phyloP scores from a whole-genome alignment of 2,113 vertebrate species.

The Brachyhypopomus gauderio region DNA sequence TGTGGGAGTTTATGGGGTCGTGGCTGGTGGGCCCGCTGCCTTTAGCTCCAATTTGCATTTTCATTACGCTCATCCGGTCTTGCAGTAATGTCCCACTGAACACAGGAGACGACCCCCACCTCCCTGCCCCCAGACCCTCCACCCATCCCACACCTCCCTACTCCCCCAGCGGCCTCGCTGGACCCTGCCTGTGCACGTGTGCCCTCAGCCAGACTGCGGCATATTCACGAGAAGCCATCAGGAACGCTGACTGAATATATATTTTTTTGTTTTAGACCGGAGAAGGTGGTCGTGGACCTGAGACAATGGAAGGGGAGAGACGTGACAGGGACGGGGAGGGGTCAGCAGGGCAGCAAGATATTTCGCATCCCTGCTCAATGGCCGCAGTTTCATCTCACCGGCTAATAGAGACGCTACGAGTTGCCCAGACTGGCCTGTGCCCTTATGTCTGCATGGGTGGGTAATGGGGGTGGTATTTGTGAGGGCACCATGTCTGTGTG shows the following conservation, averaged over 20 bases:
- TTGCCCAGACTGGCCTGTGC: not conserved
- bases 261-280: conserved; percentile 68
- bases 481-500: conserved; percentile 31
- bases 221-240: conserved; percentile 68
- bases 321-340: conserved; percentile 17
- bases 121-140: not conserved
- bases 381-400: conserved; percentile 35
- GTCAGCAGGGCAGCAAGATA: conserved; percentile 20
- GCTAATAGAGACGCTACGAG: conserved; percentile 11
- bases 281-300: conserved; percentile 51
- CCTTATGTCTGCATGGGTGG: conserved; percentile 23
- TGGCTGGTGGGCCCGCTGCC: conserved; percentile 62
- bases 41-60: conserved; percentile 80
- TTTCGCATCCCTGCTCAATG: conserved; percentile 33
- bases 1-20: conserved; percentile 72
- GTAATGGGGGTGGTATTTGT: conserved; percentile 32
- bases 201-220: conserved; percentile 28
- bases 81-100: conserved; percentile 74
- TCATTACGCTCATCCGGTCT: conserved; percentile 76
- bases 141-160: too few relatives aligned
- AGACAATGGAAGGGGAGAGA: conserved; percentile 61
- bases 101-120: conserved; percentile 64
- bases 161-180: not conserved
- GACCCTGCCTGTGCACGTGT: conserved; percentile 67
- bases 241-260: conserved; percentile 74